These are phyloP conservation scores for Nemoura dubitans DNA, from an alignment of 2,888 invertebrate species.

Conservation along the genomic window DNA sequence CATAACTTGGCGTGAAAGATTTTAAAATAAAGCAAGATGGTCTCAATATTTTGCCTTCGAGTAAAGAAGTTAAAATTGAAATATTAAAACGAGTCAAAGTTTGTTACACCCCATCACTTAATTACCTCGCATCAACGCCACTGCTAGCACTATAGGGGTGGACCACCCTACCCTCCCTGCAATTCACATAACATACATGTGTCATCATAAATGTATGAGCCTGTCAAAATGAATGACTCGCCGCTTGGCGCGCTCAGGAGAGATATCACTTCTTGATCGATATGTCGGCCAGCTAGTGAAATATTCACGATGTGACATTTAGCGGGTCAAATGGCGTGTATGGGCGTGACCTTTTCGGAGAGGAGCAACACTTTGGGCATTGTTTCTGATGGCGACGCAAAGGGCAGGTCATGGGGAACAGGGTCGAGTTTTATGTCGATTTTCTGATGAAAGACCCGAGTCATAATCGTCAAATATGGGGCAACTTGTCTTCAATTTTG, in stretches of 20 bases:
- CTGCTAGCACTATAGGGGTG: not conserved
- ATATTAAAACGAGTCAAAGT: too few species aligned
- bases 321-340: not conserved
- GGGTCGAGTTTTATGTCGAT: too few species aligned
- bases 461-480: too few species aligned
- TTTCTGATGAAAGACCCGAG: too few species aligned
- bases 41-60: too few species aligned
- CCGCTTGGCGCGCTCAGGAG: not conserved
- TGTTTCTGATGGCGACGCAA: not conserved
- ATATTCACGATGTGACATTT: not conserved
- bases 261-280: not conserved
- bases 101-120: too few species aligned
- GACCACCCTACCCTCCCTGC: not conserved
- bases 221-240: not conserved
- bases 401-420: not conserved
- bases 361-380: not conserved
- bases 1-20: too few species aligned
- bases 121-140: not conserved
- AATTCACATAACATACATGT: not conserved
- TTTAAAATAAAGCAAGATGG: too few species aligned
- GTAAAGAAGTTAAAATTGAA: too few species aligned
- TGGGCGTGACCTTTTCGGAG: not conserved
- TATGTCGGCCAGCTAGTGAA: not conserved
- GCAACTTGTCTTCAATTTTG: too few species aligned
- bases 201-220: not conserved